Evolutionary conservation across 2,888 invertebrate genomes (phyloP).

Genomic region (Limnephilus rhombicus): DNA sequence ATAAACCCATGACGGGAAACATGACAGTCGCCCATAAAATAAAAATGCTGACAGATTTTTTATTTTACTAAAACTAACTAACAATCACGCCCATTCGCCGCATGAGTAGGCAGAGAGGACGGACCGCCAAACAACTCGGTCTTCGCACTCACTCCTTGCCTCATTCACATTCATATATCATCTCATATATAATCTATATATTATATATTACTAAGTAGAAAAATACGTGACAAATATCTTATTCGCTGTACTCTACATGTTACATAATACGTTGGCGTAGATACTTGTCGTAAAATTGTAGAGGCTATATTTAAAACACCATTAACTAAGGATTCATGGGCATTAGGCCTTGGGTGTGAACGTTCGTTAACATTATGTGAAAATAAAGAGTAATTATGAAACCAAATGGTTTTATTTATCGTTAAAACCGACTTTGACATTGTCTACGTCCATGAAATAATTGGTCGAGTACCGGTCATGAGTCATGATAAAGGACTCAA

Average conservation of each 20-base stretch:
- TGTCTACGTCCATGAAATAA: background rate
- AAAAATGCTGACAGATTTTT: no score
- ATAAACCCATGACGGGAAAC: no score
- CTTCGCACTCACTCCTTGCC: no score
- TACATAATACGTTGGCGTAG: background rate
- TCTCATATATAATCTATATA: no score
- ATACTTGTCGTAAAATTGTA: background rate
- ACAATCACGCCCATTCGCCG: no score
- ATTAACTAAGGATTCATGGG: background rate
- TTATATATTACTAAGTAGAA: no score
- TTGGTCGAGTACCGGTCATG: background rate
- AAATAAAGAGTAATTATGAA: background rate
- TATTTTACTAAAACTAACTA: no score
- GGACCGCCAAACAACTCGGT: no score
- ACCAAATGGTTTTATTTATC: background rate
- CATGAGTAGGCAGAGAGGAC: no score
- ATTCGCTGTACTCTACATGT: background rate
- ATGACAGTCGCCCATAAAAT: no score
- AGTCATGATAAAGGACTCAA: background rate
- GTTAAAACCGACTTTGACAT: background rate
- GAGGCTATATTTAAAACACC: background rate
- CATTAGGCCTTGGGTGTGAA: background rate
- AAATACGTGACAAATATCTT: background rate
- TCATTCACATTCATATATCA: no score
- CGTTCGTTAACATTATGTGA: background rate